Base-by-base conservation (phyloP, 2,888 invertebrate genomes). In the Dione vanillae region DNA sequence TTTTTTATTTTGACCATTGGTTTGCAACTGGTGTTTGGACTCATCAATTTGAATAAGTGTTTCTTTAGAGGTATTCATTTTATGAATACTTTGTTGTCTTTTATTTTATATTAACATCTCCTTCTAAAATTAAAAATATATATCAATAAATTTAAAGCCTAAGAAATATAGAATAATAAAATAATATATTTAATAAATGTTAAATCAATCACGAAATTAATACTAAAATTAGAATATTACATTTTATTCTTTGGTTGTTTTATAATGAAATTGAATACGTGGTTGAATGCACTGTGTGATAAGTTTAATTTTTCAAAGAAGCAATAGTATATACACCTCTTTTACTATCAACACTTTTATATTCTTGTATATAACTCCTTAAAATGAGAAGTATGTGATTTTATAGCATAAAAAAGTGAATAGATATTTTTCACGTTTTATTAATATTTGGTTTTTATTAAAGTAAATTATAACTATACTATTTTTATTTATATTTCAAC, bases 21-120 rank as follows among this genome's bases (percentile, higher is more conserved):
- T 80, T 35, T 68, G 77, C 14, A 78, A 73, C 27, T 43, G 59
- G 43, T 11, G 27, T 8, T 20, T 35, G 11, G 45, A 61, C 2
- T 85, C 82, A 14, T 89, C 85, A 43, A 93, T 90, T 69, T 82
- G 87, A 64, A 93, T 87, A 1, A 91, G 67, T 7, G 85, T 87
- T 47, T 93, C 92, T 73, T 89, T 88, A 71, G 83, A 80, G 70
- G 83, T 77, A 74, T 76, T 80, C 85, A 82, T 86, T 72, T 75
- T 82, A 27, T 19, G 7, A n/a, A 19, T 19, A 37, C 3, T n/a
- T 49, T 19, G 6, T 5, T 2, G 37, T 12, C 3, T 49, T 7
- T 37, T 16, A 5, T 37, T 51, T 40, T 49, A 37, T 19, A 62
- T 16, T 49, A 19, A 0, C 16, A 19, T 64, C 11, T 14, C 14